Conservation (phyloP, 2,888 invertebrate genomes). For the Neelides folsomi region DNA sequence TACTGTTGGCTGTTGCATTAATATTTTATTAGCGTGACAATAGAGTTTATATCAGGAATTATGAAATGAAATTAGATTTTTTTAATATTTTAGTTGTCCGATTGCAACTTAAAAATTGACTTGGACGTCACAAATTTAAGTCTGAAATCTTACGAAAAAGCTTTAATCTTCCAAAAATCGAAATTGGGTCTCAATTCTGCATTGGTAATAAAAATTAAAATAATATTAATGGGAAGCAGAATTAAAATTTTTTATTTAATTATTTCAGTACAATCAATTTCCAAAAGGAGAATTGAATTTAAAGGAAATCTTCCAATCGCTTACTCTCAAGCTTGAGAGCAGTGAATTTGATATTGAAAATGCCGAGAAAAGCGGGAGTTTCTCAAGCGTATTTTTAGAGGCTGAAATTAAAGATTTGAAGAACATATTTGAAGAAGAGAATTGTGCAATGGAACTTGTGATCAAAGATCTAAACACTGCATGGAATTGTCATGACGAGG, state of each 20-base stretch:
- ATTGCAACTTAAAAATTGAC: constrained; percentile 25
- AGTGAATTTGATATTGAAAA: constrained; percentile 26
- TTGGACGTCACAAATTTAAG: constrained; percentile 30
- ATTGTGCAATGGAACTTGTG: constrained; percentile 26
- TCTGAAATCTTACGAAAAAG: constrained; percentile 26
- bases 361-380: constrained; percentile 27
- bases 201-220: constrained; percentile 19
- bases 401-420: constrained; percentile 26
- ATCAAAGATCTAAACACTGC: constrained; percentile 25
- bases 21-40: background rate
- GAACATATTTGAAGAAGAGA: constrained; percentile 23
- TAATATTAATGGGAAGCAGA: no score
- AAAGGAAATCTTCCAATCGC: constrained; percentile 20
- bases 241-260: no score
- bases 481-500: constrained; percentile 23
- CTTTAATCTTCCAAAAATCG: constrained; percentile 29
- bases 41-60: background rate
- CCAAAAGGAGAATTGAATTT: constrained; percentile 3
- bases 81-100: constrained; percentile 21
- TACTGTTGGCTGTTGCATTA: background rate
- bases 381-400: constrained; percentile 24
- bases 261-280: constrained; percentile 10
- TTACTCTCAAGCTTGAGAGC: constrained; percentile 24
- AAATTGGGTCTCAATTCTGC: constrained; percentile 28
- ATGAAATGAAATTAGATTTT: background rate